phyloP scores from a whole-genome alignment of 2,113 vertebrate species.

The Neogobius melanostomus region DNA sequence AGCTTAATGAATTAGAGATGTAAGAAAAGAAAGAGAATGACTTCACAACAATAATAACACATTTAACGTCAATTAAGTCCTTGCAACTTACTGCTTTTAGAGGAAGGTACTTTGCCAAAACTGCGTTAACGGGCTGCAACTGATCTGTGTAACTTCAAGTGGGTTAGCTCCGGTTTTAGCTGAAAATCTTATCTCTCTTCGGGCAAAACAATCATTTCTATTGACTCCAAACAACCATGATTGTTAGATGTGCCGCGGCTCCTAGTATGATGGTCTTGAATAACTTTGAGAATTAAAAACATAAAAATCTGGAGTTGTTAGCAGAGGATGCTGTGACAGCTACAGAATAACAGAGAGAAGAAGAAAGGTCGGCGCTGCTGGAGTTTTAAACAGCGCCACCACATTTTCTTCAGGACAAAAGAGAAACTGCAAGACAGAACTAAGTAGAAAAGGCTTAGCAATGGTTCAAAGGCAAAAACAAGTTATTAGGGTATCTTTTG shows the following conservation, averaged over 20 bases:
- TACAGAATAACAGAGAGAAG: not conserved
- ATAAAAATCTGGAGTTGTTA: not conserved
- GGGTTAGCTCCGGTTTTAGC: not conserved
- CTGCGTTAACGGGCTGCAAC: not conserved
- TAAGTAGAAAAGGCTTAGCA: too few species aligned
- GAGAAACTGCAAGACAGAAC: slow-evolving; percentile 19
- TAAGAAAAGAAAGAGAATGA: not conserved
- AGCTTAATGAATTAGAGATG: too few species aligned
- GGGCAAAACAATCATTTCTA: not conserved
- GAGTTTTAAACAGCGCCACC: slow-evolving; percentile 48
- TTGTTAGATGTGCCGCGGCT: not conserved
- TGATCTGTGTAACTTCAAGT: not conserved
- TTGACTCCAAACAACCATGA: not conserved
- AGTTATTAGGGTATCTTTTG: too few species aligned
- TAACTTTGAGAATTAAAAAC: not conserved
- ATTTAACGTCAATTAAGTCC: too few species aligned
- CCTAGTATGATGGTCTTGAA: not conserved
- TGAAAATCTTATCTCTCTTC: not conserved
- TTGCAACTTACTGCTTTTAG: slow-evolving; percentile 1
- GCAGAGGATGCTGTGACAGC: not conserved
- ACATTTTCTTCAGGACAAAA: slow-evolving; percentile 1
- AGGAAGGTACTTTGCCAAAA: not conserved
- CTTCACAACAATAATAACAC: not conserved
- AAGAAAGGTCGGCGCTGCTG: not conserved
- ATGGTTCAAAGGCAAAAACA: too few species aligned